These are phyloP conservation scores for Vollenhovia emeryi DNA, from an alignment of 1,140 invertebrate genomes.

Conservation along the genomic window DNA sequence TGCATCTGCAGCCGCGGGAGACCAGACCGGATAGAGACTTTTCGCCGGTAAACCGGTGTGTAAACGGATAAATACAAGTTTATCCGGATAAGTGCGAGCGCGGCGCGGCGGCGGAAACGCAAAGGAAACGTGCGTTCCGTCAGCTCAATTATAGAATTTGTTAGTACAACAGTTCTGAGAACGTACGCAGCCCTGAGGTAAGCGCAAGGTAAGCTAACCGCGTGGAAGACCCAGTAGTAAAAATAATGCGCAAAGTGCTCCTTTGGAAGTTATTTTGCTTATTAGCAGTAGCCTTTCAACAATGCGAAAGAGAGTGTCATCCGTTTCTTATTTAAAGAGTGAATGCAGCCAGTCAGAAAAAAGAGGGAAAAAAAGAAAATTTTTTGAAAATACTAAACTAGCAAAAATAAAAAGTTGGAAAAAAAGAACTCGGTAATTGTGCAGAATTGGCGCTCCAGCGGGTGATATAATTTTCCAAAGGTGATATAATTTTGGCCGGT, in stretches of 20 bases:
- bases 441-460: no score
- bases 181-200: neutral
- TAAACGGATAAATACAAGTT: conserved; percentile 29
- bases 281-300: neutral
- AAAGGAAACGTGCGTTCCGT: neutral
- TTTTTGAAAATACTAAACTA: neutral
- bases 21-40: neutral
- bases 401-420: neutral
- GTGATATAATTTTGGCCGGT: no score
- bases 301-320: neutral
- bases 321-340: neutral
- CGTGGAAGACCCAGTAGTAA: neutral
- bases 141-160: neutral
- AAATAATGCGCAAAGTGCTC: neutral
- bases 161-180: no score
- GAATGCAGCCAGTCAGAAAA: neutral
- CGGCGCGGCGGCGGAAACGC: neutral
- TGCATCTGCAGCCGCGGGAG: conserved; percentile 27
- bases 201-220: neutral
- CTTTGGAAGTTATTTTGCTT: neutral
- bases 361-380: neutral
- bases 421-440: no score
- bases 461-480: no score
- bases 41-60: neutral
- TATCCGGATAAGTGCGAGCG: neutral